Conservation (phyloP, 2,797 vertebrate genomes). For the Chloroceryle amazona region DNA sequence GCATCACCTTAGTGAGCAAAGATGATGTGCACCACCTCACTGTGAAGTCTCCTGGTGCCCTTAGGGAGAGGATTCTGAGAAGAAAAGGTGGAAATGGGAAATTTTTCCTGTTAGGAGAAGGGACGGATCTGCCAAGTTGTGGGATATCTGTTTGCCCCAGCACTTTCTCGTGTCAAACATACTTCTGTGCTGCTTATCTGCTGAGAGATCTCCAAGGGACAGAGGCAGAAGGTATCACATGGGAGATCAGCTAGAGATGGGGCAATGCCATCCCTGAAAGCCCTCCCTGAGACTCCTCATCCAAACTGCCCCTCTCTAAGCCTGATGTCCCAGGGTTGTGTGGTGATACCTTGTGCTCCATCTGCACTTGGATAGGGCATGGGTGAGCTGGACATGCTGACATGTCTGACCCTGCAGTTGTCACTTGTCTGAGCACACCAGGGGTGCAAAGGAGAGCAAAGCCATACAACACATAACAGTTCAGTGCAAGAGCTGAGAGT, state of each 20-base stretch:
- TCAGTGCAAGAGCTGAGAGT: not conserved
- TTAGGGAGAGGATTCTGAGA: not conserved
- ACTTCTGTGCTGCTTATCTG: not conserved
- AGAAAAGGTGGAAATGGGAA: not conserved
- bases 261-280: not conserved
- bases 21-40: accelerated
- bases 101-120: not conserved
- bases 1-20: not conserved
- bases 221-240: not conserved
- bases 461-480: not conserved
- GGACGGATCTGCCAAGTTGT: not conserved
- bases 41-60: not conserved
- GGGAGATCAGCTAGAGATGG: not conserved
- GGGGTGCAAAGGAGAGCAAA: not conserved
- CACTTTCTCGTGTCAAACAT: accelerated
- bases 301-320: accelerated
- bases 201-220: not conserved
- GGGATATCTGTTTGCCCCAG: not conserved
- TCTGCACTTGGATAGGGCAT: not conserved
- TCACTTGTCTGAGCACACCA: not conserved
- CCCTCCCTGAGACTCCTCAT: not conserved
- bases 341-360: not conserved
- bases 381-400: accelerated
- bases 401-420: accelerated
- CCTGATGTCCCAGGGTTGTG: not conserved